Percentiles rank a stretch among this genome's conserved stretches.
Conservation (phyloP, 2,113 vertebrate genomes). For the Lagopus leucura region DNA sequence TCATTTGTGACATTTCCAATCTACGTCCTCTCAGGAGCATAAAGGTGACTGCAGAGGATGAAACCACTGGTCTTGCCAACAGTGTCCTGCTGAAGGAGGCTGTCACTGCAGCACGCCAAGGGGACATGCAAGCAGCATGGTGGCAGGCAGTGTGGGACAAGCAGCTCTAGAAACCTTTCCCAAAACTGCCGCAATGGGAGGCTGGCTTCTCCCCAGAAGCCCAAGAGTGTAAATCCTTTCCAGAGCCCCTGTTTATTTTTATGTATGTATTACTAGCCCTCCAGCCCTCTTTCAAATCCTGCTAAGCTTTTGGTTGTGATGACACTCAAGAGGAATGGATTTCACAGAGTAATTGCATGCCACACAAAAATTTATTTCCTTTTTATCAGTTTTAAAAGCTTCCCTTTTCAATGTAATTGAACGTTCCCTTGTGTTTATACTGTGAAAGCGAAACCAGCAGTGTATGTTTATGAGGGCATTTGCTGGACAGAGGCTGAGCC, state of each 20-base stretch:
- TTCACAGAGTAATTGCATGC: not conserved
- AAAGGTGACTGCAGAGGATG: not conserved
- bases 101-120: not conserved
- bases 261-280: not conserved
- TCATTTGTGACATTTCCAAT: not conserved
- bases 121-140: not conserved
- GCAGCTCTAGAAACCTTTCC: not conserved
- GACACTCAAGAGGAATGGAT: not conserved
- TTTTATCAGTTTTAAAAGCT: not conserved
- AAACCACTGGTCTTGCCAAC: not conserved
- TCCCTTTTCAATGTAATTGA: not conserved
- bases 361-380: not conserved
- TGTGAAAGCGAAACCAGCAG: not conserved
- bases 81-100: not conserved
- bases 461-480: not conserved
- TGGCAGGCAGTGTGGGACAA: not conserved
- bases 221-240: not conserved
- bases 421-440: not conserved
- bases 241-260: not conserved
- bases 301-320: not conserved
- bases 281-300: not conserved
- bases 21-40: not conserved
- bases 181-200: not conserved
- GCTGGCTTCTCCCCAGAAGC: not conserved
- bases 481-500: not conserved